Base-by-base conservation (phyloP, 1,140 invertebrate genomes). In the Tetramorium alpestre region DNA sequence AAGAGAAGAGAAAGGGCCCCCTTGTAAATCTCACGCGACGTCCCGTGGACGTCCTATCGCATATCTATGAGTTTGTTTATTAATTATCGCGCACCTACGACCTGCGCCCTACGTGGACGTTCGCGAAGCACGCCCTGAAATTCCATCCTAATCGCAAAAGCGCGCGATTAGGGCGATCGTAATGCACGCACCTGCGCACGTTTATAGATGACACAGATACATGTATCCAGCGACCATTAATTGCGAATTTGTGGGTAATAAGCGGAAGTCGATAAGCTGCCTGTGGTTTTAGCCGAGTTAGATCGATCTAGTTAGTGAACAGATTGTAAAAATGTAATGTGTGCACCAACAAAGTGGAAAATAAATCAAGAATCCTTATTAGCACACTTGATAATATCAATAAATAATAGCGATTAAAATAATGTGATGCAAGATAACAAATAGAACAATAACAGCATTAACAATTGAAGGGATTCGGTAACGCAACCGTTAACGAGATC, bases 1-100 rank as follows among this genome's bases (percentile, higher is more conserved):
- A 92, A 93, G 90, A 51, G 51, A 13, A 72, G 41, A 51, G 51
- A 41, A 58, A 49, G 33, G 38, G 62, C 76, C 85, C 60, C 33
- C 62, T 86, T 82, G 91, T 93, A 92, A 93, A 94, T 94, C 93
- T 93, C 90, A 87, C 89, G 86, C 89, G 86, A 93, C 78, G 51
- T 82, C 78, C 82, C 73, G 38, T 49, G 81, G 88, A 51, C 69
- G 28, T 78, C 65, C 80, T 93, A 92, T 92, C 90, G 92, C 87
- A 91, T 93, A 93, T 93, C 92, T 90, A 90, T 88, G 78, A 91
- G 78, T 91, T 91, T 92, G 89, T 93, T 94, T 94, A 93, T 94
- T 93, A 94, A 94, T 94, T 93, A 91, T 92, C 75, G 54, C 58
- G 78, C 75, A 51, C 76, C 67, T 58, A 64, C 44, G n/a, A 76